Evolutionary conservation across 2,888 invertebrate species (phyloP), one percentile per base, ranked within the genome.

Genomic region (Spodoptera exigua): DNA sequence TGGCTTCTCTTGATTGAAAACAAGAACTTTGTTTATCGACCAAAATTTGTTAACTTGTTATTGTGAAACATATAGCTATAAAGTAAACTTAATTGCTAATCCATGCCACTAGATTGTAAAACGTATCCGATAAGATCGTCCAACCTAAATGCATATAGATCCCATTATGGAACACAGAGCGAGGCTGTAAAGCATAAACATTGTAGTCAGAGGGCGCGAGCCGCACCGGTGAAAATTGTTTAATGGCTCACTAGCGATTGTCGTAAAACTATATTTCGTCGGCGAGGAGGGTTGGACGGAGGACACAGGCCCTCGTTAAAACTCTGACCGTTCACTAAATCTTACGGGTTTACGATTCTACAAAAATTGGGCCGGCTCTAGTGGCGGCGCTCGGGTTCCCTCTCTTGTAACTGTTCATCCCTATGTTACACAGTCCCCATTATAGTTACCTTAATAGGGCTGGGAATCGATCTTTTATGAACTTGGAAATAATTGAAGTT

Each of bases 341-440:
- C 92, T 92, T 91, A 82, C 76, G 86, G 89, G 88, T 91, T 92
- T 92, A 92, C 89, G 91, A 88, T 88, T 89, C 83, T 84, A 89
- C 90, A 91, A 90, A 91, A 91, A 90, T 90, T 89, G 89, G 88
- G 86, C 77, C 65, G 58, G 62, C 68, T 58, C 57, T 41, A 58
- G 40, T 16, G 39, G 17, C 37, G 41, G 32, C 45, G 46, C 44
- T 52, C 48, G 52, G 53, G 37, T 63, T 67, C 39, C 52, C 48
- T 66, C 35, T 35, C 59, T 52, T 65, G 66, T 64, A 52, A 65
- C 65, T 52, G 54, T 47, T 67, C 68, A 72, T 44, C 40, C 52
- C 36, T 36, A 14, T 53, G 67, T 54, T 68, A 51, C 34, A 67
- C 21, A 34, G 9, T 14, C 34, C 10, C 46, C 39, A 60, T 60